A percentile compares a stretch with the other conserved stretches of the same genome.
Conservation (phyloP, 1,140 invertebrate species). For the Carposina sasakii region DNA sequence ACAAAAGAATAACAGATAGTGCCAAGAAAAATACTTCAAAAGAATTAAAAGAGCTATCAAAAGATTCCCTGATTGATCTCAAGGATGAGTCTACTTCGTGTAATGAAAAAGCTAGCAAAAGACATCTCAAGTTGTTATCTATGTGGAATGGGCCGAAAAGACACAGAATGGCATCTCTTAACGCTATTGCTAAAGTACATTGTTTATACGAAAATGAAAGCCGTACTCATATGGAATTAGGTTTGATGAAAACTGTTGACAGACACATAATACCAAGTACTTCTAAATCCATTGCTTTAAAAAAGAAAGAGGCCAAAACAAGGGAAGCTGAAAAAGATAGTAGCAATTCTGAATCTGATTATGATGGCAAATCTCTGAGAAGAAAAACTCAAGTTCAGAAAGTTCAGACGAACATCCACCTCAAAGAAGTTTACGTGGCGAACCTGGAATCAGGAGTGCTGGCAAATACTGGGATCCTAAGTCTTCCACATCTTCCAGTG, state of each 20-base stretch:
- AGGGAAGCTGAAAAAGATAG: conserved; percentile 59
- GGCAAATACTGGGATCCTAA: conserved; percentile 88
- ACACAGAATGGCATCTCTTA: conserved; percentile 89
- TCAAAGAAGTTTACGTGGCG: conserved; percentile 78
- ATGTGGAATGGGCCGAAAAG: conserved; percentile 80
- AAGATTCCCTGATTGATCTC: conserved; percentile 60
- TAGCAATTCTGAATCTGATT: conserved; percentile 67
- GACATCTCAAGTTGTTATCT: conserved; percentile 58
- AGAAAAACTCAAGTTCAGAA: conserved; percentile 61
- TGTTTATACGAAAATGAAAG: conserved; percentile 93
- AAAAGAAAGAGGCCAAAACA: conserved; percentile 58
- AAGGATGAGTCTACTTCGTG: conserved; percentile 51
- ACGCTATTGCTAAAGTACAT: conserved; percentile 93
- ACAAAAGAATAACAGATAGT: conserved; percentile 54
- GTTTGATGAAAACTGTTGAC: conserved; percentile 67
- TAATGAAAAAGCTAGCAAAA: conserved; percentile 61
- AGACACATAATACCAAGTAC: conserved; percentile 51
- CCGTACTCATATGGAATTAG: conserved; percentile 77
- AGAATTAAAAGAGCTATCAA: conserved; percentile 64
- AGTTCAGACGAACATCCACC: conserved; percentile 69
- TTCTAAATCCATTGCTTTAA: conserved; percentile 39
- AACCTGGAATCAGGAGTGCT: conserved; percentile 82
- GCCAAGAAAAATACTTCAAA: conserved; percentile 53
- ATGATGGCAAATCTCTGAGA: conserved; percentile 62
- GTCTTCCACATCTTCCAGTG: conserved; percentile 74